phyloP scores from a whole-genome alignment of 30 jellyfish, hydroid and myxozoan species.

The Aurelia aurita complex sp. Pacific region DNA sequence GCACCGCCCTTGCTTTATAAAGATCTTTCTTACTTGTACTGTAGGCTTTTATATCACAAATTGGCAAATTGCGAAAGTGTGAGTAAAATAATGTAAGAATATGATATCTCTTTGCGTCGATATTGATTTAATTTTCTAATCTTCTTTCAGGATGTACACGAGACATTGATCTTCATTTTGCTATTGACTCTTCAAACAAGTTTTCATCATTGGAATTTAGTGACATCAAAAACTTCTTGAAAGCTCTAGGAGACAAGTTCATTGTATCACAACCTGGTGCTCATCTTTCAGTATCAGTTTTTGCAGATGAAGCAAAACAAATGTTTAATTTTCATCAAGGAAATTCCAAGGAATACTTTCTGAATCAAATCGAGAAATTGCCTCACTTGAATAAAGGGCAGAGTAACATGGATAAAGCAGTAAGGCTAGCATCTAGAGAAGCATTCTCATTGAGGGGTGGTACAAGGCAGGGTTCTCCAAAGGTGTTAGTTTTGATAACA shows the following conservation, averaged over 20 bases:
- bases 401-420: slow-evolving; percentile 79
- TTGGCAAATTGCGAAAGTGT: too few relatives aligned
- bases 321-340: slow-evolving; percentile 81
- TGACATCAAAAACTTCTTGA: slow-evolving; percentile 65
- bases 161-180: slow-evolving; percentile 93
- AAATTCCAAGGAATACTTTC: slow-evolving; percentile 62
- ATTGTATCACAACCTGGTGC: slow-evolving; percentile 87
- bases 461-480: slow-evolving; percentile 90
- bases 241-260: slow-evolving; percentile 80
- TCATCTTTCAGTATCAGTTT: slow-evolving; percentile 92
- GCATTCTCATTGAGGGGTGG: slow-evolving; percentile 91
- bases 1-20: too few relatives aligned
- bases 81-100: too few relatives aligned
- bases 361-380: slow-evolving; percentile 47
- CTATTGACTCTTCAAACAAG: slow-evolving; percentile 87
- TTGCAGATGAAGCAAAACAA: slow-evolving; percentile 74
- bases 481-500: slow-evolving; percentile 80
- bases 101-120: too few relatives aligned
- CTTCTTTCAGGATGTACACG: slow-evolving; percentile 83
- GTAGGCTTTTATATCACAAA: too few relatives aligned
- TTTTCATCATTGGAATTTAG: slow-evolving; percentile 66
- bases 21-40: too few relatives aligned
- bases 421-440: slow-evolving; percentile 58
- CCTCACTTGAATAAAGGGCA: slow-evolving; percentile 67
- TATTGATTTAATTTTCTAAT: too few relatives aligned